Conservation (phyloP, 2,113 vertebrate species). For the Nansenia antarctica region DNA sequence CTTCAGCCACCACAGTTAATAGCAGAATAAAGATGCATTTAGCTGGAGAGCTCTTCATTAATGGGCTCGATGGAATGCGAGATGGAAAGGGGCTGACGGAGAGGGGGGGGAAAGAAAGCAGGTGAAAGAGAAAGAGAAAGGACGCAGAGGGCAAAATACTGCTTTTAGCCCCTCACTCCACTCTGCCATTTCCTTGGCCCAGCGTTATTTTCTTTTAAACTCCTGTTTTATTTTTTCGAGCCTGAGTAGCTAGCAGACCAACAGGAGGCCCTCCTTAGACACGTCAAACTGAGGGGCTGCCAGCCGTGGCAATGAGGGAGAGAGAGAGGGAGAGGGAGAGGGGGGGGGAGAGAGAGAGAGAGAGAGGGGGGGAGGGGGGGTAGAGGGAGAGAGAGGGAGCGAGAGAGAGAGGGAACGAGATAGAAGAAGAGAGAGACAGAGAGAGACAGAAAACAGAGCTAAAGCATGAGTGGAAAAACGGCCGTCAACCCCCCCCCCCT, state of each 20-base stretch:
- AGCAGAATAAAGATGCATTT: conserved; percentile 88
- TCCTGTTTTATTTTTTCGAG: conserved; percentile 47
- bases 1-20: conserved; percentile 87
- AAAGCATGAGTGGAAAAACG: conserved; percentile 36
- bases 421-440: not conserved
- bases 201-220: conserved; percentile 20
- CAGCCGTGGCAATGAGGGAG: conserved; percentile 14
- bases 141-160: conserved; percentile 45
- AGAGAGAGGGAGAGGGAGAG: not conserved
- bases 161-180: conserved; percentile 45
- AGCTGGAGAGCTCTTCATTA: conserved; percentile 96
- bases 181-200: conserved; percentile 44
- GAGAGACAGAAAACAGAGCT: conserved; percentile 34
- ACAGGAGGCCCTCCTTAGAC: conserved; percentile 48
- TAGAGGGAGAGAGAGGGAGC: not conserved
- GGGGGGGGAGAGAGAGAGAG: not conserved
- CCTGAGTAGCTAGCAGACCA: conserved; percentile 37
- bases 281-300: conserved; percentile 36
- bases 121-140: conserved; percentile 24
- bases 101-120: conserved; percentile 16
- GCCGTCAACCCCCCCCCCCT: conserved; percentile 10
- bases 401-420: not conserved
- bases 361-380: too few relatives aligned
- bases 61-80: conserved; percentile 70
- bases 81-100: conserved; percentile 67